A percentile compares a stretch with the other conserved stretches of the same genome.
These are phyloP conservation scores for Unio pictorum DNA, from an alignment of 2,888 invertebrate species.

Conservation along the genomic window DNA sequence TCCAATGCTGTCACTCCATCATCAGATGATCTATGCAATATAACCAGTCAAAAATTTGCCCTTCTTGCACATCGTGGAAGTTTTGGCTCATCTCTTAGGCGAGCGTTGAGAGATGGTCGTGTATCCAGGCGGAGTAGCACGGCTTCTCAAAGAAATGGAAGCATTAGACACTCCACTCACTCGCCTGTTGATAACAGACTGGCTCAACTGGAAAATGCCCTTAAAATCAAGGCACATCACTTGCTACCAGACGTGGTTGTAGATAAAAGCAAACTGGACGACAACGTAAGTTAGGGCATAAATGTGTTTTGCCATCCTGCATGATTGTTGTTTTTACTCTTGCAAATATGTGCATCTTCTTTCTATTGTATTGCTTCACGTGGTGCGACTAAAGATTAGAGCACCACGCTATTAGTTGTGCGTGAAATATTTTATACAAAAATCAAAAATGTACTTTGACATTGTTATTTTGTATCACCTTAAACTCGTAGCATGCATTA, in stretches of 20 bases:
- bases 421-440: too few relatives aligned
- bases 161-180: conserved; percentile 83
- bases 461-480: too few relatives aligned
- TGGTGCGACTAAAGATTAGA: too few relatives aligned
- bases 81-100: conserved; percentile 35
- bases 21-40: conserved; percentile 84
- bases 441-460: too few relatives aligned
- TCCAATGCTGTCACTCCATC: conserved; percentile 97
- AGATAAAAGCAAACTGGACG: conserved; percentile 67
- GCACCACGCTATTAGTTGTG: too few relatives aligned
- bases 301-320: neutral
- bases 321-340: too few relatives aligned
- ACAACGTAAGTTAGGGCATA: conserved; percentile 49
- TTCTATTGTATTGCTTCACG: too few relatives aligned
- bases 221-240: conserved; percentile 58
- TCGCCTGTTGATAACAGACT: conserved; percentile 84
- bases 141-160: conserved; percentile 54
- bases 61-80: conserved; percentile 56
- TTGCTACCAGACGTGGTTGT: conserved; percentile 68
- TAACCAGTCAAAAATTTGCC: conserved; percentile 73
- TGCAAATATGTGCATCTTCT: too few relatives aligned
- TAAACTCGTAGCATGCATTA: too few relatives aligned
- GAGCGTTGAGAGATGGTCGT: conserved; percentile 16
- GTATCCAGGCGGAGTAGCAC: conserved; percentile 55
- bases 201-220: conserved; percentile 52